A percentile compares a stretch with the other conserved stretches of the same genome.
phyloP scores from a whole-genome alignment of 2,888 invertebrate species.

The Chloromyia formosa region DNA sequence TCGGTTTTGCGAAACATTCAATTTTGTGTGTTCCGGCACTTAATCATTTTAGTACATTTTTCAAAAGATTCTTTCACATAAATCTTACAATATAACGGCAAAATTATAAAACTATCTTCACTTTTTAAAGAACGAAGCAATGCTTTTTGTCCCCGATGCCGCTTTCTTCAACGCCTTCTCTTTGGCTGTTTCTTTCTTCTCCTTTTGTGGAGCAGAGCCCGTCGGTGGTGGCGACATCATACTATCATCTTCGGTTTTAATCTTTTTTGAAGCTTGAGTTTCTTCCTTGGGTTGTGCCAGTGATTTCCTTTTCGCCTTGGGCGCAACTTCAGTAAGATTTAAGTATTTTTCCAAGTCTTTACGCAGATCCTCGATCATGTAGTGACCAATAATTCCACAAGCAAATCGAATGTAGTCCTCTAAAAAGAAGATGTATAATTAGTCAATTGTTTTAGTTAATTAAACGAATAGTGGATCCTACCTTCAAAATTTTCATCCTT shows the following conservation, averaged over 20 bases:
- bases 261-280: conserved; percentile 62
- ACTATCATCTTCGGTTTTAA: conserved; percentile 59
- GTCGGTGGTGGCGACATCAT: conserved; percentile 53
- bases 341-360: conserved; percentile 72
- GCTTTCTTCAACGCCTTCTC: conserved; percentile 80
- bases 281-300: conserved; percentile 56
- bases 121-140: conserved; percentile 77
- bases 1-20: neutral
- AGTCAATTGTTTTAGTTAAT: neutral
- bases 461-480: neutral
- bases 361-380: conserved; percentile 75
- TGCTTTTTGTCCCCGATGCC: conserved; percentile 81
- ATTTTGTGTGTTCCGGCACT: neutral
- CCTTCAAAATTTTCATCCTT: conserved; percentile 62
- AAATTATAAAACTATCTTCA: neutral
- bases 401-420: conserved; percentile 65
- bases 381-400: conserved; percentile 81
- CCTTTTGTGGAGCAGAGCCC: conserved; percentile 60
- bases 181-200: conserved; percentile 70
- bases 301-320: conserved; percentile 69
- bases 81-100: neutral
- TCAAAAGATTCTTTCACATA: neutral
- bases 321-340: conserved; percentile 63
- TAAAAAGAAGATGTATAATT: neutral
- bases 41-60: neutral